Percentiles rank a stretch among this genome's conserved stretches.
Conservation (phyloP, 2,797 vertebrate genomes). For the Sarcoramphus papa region DNA sequence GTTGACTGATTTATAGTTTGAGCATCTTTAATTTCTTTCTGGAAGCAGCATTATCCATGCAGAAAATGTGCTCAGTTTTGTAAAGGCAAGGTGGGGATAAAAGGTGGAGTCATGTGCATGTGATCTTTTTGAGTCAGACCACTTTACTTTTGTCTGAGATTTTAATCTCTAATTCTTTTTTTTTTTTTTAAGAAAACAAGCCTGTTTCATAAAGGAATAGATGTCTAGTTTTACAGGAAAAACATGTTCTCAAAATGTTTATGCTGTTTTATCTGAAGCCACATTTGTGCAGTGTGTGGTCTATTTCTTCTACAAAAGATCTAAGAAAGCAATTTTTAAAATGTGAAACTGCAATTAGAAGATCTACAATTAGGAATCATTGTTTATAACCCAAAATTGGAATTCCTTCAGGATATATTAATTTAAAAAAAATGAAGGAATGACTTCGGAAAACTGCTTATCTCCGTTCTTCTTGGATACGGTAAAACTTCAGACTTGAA, state of each 20-base stretch:
- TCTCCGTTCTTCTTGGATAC: background rate
- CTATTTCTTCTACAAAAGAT: background rate
- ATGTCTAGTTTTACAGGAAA: no score
- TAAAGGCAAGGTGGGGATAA: no score
- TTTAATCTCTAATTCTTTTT: no score
- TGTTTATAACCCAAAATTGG: background rate
- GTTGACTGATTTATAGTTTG: no score
- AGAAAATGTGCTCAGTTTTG: no score
- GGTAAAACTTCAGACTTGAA: background rate
- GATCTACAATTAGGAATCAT: background rate
- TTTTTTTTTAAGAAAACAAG: no score
- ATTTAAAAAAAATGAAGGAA: background rate
- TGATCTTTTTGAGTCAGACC: no score
- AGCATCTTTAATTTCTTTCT: no score
- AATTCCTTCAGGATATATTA: background rate
- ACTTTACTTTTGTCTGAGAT: no score
- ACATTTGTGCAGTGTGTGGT: background rate
- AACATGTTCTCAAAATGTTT: background rate
- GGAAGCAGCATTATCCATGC: no score
- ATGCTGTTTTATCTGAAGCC: background rate
- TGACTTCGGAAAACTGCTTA: background rate
- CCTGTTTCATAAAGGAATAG: no score
- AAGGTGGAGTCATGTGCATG: no score
- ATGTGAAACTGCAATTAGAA: background rate
- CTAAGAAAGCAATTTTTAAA: background rate